Evolutionary conservation across 2,888 invertebrate species (phyloP), one percentile per base, ranked within the genome.

Genomic region (Watsonalla cultraria): DNA sequence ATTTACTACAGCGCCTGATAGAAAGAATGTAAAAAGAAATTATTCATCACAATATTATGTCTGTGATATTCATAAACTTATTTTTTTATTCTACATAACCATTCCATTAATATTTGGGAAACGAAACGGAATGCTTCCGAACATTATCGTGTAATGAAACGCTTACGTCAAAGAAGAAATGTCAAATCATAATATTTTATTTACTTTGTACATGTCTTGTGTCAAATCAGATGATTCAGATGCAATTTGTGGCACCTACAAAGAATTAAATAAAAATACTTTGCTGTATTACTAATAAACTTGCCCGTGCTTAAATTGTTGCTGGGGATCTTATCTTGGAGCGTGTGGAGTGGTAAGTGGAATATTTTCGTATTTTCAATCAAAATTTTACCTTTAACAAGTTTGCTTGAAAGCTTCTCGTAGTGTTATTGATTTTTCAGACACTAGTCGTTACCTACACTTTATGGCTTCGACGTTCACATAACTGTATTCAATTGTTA

Each of bases 181-280:
- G 46, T 48, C 37, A 14, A 9, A 8, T 37, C 39, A 8, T 15
- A 14, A 5, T 8, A 42, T 42, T 11, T 42, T 49, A 33, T 11
- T 11, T 45, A 45, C 11, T 9, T 45, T 45, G 45, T 11, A 45
- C 24, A 0, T 56, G 66, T 64, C 71, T 77, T 77, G 72, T 72
- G 37, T 37, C 9, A 9, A 11, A 42, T 24, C 24, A 24, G 24
- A 11, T 8, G 9, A 42, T 11, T 42, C 11, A 11, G 11, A 42
- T 70, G 59, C 56, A 58, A 55, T 60, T 72, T 66, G 65, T 72
- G 66, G 61, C n/a, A n/a, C n/a, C n/a, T 69, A 61, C 59, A 69
- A 77, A 76, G 77, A 78, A 79, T 74, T 77, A 76, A 79, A 74
- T 76, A 70, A 64, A 65, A 72, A 58, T 67, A 71, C 13, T 68